A percentile compares a stretch with the other conserved stretches of the same genome.
Evolutionary conservation across 2,113 vertebrate genomes (phyloP).

Genomic region (Nycticryphes semicollaris): DNA sequence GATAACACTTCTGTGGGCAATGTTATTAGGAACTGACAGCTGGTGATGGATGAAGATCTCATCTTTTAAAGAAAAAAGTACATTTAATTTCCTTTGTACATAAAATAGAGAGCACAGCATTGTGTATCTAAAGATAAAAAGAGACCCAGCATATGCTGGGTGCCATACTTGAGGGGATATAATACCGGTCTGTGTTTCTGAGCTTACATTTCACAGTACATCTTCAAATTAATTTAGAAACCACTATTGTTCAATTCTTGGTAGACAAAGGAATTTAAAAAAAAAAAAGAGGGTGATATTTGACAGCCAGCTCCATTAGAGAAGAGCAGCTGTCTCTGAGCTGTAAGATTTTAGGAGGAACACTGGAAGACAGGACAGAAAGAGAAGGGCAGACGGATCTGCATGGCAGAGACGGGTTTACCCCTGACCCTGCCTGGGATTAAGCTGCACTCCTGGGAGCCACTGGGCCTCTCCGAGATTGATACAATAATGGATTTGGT

Average conservation of each 20-base stretch:
- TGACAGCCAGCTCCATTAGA: not conserved
- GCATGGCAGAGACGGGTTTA: not conserved
- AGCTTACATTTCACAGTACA: not conserved
- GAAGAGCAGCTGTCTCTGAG: not conserved
- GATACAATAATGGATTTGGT: not conserved
- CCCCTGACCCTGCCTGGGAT: not conserved
- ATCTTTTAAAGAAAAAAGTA: conserved; percentile 55
- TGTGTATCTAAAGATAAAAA: conserved; percentile 42
- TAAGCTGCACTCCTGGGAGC: not conserved
- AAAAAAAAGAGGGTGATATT: not conserved
- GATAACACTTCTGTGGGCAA: conserved; percentile 31
- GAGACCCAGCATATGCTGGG: not conserved
- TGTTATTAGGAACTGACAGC: conserved; percentile 45
- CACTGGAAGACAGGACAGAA: not conserved
- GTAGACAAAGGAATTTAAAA: not conserved
- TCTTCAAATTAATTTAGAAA: conserved; percentile 39
- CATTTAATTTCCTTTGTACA: conserved; percentile 62
- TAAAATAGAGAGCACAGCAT: conserved; percentile 21
- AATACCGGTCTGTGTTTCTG: not conserved
- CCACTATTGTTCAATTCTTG: not conserved
- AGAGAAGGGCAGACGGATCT: not conserved
- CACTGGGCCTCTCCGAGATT: not conserved
- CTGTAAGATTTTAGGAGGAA: not conserved
- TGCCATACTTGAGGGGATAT: not conserved
- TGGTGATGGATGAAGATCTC: conserved; percentile 47